phyloP scores from a whole-genome alignment of 2,797 vertebrate species.

The Psittacula echo region DNA sequence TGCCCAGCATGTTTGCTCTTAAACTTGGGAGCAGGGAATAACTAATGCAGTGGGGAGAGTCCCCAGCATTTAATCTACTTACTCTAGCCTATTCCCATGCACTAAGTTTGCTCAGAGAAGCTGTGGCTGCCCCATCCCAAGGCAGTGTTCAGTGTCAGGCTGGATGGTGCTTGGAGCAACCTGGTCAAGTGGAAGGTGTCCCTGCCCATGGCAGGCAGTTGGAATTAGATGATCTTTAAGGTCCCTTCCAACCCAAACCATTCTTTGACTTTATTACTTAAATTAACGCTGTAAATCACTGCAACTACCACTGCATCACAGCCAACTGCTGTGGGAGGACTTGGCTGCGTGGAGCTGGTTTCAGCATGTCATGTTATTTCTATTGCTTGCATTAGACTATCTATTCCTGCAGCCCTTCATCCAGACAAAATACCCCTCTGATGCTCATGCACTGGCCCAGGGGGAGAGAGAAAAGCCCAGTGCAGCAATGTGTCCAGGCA shows the following conservation, averaged over 20 bases:
- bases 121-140: neutral
- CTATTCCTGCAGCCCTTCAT: neutral
- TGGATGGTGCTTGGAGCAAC: neutral
- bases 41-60: neutral
- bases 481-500: fast-evolving
- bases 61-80: neutral
- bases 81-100: neutral
- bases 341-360: fast-evolving
- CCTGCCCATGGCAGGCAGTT: neutral
- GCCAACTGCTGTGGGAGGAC: neutral
- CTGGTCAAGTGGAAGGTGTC: neutral
- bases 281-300: neutral
- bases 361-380: neutral
- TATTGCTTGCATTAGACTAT: neutral
- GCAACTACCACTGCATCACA: neutral
- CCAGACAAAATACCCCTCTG: neutral
- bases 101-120: neutral
- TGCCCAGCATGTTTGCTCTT: neutral
- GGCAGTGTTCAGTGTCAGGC: neutral
- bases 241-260: neutral
- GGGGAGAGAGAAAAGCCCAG: neutral
- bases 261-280: neutral
- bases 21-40: neutral
- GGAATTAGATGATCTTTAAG: neutral
- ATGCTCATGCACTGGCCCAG: neutral